Evolutionary conservation across 2,797 vertebrate species (phyloP).

Genomic region (Ptychadena robeensis): DNA sequence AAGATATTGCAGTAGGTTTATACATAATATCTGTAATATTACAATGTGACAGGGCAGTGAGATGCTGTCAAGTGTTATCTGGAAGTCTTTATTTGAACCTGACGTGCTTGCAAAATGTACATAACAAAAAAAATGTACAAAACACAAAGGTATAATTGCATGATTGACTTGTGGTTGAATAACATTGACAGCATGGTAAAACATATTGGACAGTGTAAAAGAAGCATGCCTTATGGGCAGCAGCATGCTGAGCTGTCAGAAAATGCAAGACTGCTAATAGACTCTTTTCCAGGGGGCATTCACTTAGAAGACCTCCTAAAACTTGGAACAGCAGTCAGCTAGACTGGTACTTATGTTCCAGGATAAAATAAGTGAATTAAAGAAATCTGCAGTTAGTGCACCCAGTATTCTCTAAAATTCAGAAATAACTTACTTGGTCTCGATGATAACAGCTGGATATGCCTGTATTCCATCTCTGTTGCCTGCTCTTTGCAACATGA

Average conservation of each 20-base stretch:
- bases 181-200: conserved; percentile 1
- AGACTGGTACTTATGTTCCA: conserved; percentile 55
- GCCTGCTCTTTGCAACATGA: conserved; percentile 81
- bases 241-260: conserved; percentile 67
- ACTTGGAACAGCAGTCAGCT: conserved; percentile 54
- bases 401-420: conserved; percentile 68
- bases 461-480: conserved; percentile 79
- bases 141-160: not conserved
- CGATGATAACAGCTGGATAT: conserved; percentile 81
- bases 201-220: not conserved
- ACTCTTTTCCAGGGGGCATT: conserved; percentile 64
- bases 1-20: conserved; percentile 48
- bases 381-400: conserved; percentile 63
- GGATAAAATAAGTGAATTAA: conserved; percentile 52
- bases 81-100: not conserved
- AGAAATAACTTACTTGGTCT: conserved; percentile 87
- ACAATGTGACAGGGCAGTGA: not conserved
- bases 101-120: not conserved
- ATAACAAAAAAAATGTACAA: not conserved
- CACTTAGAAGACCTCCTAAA: conserved; percentile 60
- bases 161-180: not conserved
- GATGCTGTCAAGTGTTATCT: not conserved
- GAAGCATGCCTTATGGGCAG: conserved; percentile 64
- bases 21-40: not conserved
- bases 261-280: conserved; percentile 62